A percentile compares a stretch with the other conserved stretches of the same genome.
Conservation (phyloP, 2,113 vertebrate species). For the Oryzias javanicus region DNA sequence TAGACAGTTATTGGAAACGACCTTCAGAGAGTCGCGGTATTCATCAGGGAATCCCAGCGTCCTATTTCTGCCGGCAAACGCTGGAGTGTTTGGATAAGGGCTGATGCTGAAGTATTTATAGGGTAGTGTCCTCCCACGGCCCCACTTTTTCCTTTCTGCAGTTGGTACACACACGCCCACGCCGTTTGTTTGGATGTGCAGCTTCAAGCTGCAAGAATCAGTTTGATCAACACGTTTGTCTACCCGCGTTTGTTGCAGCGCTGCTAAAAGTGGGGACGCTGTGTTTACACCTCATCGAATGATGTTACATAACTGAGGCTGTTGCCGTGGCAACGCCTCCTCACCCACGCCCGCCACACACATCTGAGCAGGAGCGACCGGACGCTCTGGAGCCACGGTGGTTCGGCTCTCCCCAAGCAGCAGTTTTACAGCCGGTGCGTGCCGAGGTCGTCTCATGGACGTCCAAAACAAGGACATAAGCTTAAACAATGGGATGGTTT, state of each 20-base stretch:
- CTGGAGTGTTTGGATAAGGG: slow-evolving; percentile 33
- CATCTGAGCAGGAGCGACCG: background rate
- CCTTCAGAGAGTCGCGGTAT: slow-evolving; percentile 24
- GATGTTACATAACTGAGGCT: slow-evolving; percentile 74
- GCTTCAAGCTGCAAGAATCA: background rate
- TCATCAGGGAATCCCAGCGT: slow-evolving; percentile 33
- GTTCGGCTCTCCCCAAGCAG: too few species aligned
- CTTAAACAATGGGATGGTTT: too few species aligned
- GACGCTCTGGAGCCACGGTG: too few species aligned
- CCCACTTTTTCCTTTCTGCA: too few species aligned
- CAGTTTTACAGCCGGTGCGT: too few species aligned
- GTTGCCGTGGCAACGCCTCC: slow-evolving; percentile 60
- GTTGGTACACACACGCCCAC: too few species aligned
- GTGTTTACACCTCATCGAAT: slow-evolving; percentile 70
- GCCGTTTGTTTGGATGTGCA: slow-evolving; percentile 10
- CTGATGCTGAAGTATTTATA: slow-evolving; percentile 46
- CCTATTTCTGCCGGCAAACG: slow-evolving; percentile 46
- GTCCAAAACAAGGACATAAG: too few species aligned
- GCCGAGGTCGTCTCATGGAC: too few species aligned
- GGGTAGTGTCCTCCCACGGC: too few species aligned
- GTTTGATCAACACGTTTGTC: slow-evolving; percentile 1
- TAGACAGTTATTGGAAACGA: slow-evolving; percentile 39
- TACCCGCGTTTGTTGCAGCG: background rate
- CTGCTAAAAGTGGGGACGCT: slow-evolving; percentile 29
- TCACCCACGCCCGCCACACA: slow-evolving; percentile 25